Percentiles rank a stretch among this genome's conserved stretches.
Evolutionary conservation across 2,797 vertebrate genomes (phyloP).

Genomic region (Gymnothorax javanicus): DNA sequence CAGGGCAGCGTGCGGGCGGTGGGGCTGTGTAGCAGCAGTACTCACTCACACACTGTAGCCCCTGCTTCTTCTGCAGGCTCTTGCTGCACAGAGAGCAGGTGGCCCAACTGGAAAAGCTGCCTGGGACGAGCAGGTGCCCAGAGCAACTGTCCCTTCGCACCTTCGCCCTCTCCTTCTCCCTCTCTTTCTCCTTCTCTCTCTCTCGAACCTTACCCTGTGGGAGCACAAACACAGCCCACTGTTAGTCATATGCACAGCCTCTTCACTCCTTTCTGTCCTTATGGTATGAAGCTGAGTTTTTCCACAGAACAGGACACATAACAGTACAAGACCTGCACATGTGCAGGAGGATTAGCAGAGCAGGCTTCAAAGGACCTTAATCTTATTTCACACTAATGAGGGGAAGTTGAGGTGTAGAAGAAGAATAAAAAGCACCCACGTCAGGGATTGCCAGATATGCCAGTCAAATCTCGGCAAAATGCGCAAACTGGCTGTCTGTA

Average conservation of each 20-base stretch:
- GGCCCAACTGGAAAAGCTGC: constrained; percentile 79
- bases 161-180: constrained; percentile 56
- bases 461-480: not conserved
- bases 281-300: not conserved
- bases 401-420: constrained; percentile 3
- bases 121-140: constrained; percentile 78
- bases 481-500: not conserved
- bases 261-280: not conserved
- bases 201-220: constrained; percentile 87
- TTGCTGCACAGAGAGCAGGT: constrained; percentile 89
- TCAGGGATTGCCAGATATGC: constrained; percentile 18
- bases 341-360: constrained; percentile 45
- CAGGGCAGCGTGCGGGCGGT: too few relatives aligned
- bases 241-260: not conserved
- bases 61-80: constrained; percentile 81
- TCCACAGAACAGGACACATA: not conserved
- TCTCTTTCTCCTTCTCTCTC: constrained; percentile 75
- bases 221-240: constrained; percentile 36
- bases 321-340: constrained; percentile 24
- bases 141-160: constrained; percentile 64
- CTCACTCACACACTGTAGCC: constrained; percentile 91
- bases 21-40: constrained; percentile 59
- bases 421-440: constrained; percentile 36
- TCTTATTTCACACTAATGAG: not conserved
- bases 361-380: constrained; percentile 14